Conservation (phyloP, 2,113 vertebrate genomes). For the Mohoua ochrocephala region DNA sequence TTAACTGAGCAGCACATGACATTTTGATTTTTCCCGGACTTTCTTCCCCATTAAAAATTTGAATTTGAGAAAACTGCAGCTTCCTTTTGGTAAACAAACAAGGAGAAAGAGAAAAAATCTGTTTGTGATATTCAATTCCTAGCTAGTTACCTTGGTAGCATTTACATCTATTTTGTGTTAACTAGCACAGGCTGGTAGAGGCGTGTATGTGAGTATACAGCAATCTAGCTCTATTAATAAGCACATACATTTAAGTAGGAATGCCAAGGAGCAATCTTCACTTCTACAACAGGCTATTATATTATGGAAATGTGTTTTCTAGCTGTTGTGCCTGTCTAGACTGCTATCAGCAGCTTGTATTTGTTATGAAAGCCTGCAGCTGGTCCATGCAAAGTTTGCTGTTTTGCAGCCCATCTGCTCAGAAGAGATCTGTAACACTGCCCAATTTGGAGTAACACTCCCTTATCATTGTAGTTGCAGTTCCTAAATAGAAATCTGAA, state of each 20-base stretch:
- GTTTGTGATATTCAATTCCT: background rate
- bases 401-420: slow-evolving; percentile 74
- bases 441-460: slow-evolving; percentile 51
- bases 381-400: slow-evolving; percentile 64
- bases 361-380: slow-evolving; percentile 63
- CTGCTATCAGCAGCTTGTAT: slow-evolving; percentile 37
- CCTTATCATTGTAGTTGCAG: slow-evolving; percentile 49
- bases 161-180: background rate
- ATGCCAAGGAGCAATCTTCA: background rate
- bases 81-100: background rate
- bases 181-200: background rate
- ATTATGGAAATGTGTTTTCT: slow-evolving; percentile 34
- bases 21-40: background rate
- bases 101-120: background rate
- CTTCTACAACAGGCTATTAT: background rate
- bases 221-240: slow-evolving; percentile 10
- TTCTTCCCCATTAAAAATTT: background rate
- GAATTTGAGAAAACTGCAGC: background rate
- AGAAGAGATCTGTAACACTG: slow-evolving; percentile 57
- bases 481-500: slow-evolving; percentile 70
- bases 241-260: background rate
- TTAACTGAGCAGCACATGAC: background rate
- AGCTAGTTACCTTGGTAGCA: background rate
- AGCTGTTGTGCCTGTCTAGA: slow-evolving; percentile 40
- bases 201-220: background rate